These are phyloP conservation scores for Euborellia annulipes DNA, from an alignment of 1,140 invertebrate species.

Conservation along the genomic window DNA sequence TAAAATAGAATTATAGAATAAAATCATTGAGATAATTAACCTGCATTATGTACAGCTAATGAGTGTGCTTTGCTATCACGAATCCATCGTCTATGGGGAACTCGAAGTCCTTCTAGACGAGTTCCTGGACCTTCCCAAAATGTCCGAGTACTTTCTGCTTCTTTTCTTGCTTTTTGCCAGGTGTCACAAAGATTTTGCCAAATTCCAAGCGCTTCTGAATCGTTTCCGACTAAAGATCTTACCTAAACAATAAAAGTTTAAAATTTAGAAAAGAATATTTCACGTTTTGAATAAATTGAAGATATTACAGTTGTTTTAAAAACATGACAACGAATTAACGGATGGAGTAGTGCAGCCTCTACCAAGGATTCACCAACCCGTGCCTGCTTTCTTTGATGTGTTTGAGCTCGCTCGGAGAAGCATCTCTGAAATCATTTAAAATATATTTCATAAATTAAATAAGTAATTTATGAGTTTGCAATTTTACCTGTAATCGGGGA, in stretches of 20 bases:
- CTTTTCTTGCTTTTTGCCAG: slow-evolving; percentile 40
- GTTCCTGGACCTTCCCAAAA: slow-evolving; percentile 63
- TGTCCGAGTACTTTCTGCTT: slow-evolving; percentile 50
- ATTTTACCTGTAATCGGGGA: not conserved
- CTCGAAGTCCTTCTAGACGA: slow-evolving; percentile 43
- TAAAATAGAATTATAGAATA: too few species aligned
- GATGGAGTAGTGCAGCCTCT: slow-evolving; percentile 38
- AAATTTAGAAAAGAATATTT: not conserved
- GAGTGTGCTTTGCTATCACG: slow-evolving; percentile 56
- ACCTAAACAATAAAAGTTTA: too few species aligned
- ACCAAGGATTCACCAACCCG: slow-evolving; percentile 35
- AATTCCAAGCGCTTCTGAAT: slow-evolving; percentile 24
- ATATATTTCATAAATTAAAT: too few species aligned
- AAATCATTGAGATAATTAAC: too few species aligned
- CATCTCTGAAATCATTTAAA: too few species aligned
- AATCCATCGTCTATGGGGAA: slow-evolving; percentile 52
- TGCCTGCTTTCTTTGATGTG: slow-evolving; percentile 38
- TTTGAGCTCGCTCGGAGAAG: slow-evolving; percentile 16
- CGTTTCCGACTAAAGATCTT: too few species aligned
- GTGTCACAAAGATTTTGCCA: slow-evolving; percentile 43
- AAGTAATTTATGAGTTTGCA: not conserved
- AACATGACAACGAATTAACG: slow-evolving; percentile 27
- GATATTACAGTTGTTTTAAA: too few species aligned
- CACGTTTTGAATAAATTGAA: too few species aligned
- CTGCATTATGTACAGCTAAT: slow-evolving; percentile 40